phyloP scores from a whole-genome alignment of 2,797 vertebrate genomes.

The Telmatherina bonti region DNA sequence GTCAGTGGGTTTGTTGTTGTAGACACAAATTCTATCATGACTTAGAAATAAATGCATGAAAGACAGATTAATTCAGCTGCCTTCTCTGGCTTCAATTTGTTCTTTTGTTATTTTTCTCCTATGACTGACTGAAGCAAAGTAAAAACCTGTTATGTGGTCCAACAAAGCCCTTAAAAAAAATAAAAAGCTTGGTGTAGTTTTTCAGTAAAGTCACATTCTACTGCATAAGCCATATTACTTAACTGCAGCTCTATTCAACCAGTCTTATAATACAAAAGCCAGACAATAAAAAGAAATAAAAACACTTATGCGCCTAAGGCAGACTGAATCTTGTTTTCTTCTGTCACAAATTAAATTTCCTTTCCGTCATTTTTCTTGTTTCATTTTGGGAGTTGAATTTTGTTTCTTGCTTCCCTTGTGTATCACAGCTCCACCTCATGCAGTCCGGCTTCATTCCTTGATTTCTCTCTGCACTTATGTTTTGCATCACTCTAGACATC shows the following conservation, averaged over 20 bases:
- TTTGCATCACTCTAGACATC: conserved; percentile 62
- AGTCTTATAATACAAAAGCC: not conserved
- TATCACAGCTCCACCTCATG: conserved; percentile 21
- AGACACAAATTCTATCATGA: too few species aligned
- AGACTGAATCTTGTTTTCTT: not conserved
- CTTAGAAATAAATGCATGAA: not conserved
- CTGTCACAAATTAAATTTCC: not conserved
- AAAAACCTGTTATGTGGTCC: not conserved
- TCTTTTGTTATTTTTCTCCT: not conserved
- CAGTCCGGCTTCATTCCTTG: conserved; percentile 28
- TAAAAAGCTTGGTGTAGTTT: not conserved
- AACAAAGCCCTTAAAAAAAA: too few species aligned
- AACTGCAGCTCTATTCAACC: not conserved
- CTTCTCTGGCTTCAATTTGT: not conserved
- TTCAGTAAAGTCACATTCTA: not conserved
- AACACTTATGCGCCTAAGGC: not conserved
- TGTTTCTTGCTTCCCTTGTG: not conserved
- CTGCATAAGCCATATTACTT: conserved; percentile 1
- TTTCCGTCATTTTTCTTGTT: not conserved
- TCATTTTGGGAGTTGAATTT: not conserved
- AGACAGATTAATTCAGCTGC: not conserved
- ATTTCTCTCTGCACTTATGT: conserved; percentile 49
- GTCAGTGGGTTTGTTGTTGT: too few species aligned
- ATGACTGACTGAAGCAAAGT: not conserved
- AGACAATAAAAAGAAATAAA: too few species aligned